phyloP scores from a whole-genome alignment of 2,888 invertebrate genomes.

The Mycalesis mineus region DNA sequence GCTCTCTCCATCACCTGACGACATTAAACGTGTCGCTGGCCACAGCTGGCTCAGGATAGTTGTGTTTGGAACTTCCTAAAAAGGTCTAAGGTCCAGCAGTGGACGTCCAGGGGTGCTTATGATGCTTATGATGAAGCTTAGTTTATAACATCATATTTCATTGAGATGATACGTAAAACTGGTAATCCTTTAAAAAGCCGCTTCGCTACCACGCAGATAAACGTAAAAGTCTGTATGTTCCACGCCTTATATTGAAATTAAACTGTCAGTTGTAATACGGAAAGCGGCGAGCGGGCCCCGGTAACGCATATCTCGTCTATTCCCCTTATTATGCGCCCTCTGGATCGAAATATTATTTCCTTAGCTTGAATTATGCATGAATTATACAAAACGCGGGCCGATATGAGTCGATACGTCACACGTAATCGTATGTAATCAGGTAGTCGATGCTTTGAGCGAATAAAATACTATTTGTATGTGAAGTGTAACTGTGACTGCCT shows the following conservation, averaged over 20 bases:
- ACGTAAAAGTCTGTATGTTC: background rate
- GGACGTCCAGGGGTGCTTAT: too few species aligned
- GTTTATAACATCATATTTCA: too few species aligned
- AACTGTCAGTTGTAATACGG: conserved; percentile 25
- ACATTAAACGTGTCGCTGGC: too few species aligned
- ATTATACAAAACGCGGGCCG: conserved; percentile 6
- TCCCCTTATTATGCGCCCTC: conserved; percentile 18
- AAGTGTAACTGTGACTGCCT: too few species aligned
- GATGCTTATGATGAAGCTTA: too few species aligned
- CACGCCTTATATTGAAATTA: conserved; percentile 23
- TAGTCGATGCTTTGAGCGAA: background rate
- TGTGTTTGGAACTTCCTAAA: too few species aligned
- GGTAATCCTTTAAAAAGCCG: too few species aligned
- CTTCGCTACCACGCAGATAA: too few species aligned
- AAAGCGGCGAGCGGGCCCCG: conserved; percentile 16
- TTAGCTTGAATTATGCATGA: conserved; percentile 18
- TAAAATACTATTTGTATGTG: background rate
- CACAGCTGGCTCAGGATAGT: too few species aligned
- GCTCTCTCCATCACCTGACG: too few species aligned
- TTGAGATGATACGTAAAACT: too few species aligned
- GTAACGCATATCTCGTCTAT: conserved; percentile 22
- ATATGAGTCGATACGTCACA: conserved; percentile 8
- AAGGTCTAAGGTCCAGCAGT: too few species aligned
- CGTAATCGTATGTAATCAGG: conserved; percentile 4
- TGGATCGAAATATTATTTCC: conserved; percentile 20